A percentile compares a stretch with the other conserved stretches of the same genome.
Conservation (phyloP, 2,113 vertebrate species). For the Progne subis region DNA sequence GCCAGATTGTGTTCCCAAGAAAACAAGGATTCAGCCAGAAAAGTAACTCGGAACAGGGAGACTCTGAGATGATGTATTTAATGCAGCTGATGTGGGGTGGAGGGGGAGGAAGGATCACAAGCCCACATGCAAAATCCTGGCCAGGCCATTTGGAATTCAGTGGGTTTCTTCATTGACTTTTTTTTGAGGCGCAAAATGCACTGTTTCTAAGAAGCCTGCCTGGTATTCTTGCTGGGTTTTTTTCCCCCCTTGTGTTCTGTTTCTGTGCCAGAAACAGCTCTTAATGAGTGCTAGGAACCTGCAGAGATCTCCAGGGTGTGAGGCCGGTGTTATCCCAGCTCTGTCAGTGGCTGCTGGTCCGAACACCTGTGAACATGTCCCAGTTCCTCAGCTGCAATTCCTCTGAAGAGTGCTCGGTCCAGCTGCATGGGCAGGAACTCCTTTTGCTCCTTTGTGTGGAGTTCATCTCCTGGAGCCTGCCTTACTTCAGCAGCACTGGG, state of each 20-base stretch:
- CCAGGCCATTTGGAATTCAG: background rate
- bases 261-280: conserved; percentile 28
- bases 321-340: background rate
- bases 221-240: background rate
- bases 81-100: background rate
- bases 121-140: background rate
- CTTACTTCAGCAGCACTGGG: background rate
- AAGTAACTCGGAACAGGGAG: background rate
- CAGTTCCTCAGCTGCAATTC: background rate
- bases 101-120: background rate
- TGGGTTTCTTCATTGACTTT: background rate
- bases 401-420: background rate
- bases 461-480: background rate
- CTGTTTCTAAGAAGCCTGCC: background rate
- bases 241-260: background rate
- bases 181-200: background rate
- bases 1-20: background rate
- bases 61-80: background rate
- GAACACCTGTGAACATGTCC: background rate
- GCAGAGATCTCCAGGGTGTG: background rate
- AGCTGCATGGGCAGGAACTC: background rate
- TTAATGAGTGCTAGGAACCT: conserved; percentile 49
- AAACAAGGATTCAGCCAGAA: background rate
- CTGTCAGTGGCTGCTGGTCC: background rate
- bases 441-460: background rate